Evolutionary conservation across 1,140 invertebrate genomes (phyloP).

Genomic region (Anagrus nilaparvatae): DNA sequence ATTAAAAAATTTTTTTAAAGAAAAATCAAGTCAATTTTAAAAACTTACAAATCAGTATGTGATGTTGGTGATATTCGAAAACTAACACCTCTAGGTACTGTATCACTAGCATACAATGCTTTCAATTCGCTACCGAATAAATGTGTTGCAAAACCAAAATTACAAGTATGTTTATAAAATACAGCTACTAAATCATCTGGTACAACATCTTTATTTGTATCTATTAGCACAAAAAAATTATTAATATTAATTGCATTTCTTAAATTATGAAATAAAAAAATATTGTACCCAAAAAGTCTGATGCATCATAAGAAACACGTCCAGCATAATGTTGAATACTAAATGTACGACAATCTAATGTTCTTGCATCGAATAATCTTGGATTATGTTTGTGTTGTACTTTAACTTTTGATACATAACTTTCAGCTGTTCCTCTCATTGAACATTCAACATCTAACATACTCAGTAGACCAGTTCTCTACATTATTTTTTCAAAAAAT

Average conservation of each 20-base stretch:
- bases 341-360: slow-evolving; percentile 70
- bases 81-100: slow-evolving; percentile 68
- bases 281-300: slow-evolving; percentile 75
- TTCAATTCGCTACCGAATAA: slow-evolving; percentile 87
- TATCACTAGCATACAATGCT: slow-evolving; percentile 71
- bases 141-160: slow-evolving; percentile 91
- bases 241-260: background rate
- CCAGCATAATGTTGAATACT: slow-evolving; percentile 88
- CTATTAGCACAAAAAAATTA: too few relatives aligned
- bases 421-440: slow-evolving; percentile 74
- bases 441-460: slow-evolving; percentile 91
- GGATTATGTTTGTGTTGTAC: slow-evolving; percentile 72
- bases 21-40: slow-evolving; percentile 7
- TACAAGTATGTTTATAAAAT: slow-evolving; percentile 86
- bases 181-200: slow-evolving; percentile 86
- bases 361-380: slow-evolving; percentile 63
- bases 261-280: slow-evolving; percentile 4
- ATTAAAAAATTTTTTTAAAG: slow-evolving; percentile 13
- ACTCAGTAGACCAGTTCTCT: slow-evolving; percentile 79
- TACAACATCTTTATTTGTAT: slow-evolving; percentile 85
- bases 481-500: slow-evolving; percentile 2
- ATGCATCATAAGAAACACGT: slow-evolving; percentile 79
- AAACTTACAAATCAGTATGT: slow-evolving; percentile 69
- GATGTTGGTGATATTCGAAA: slow-evolving; percentile 88
- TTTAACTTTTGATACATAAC: slow-evolving; percentile 78